These are phyloP conservation scores for Hylyphantes graminicola DNA, from an alignment of 1,140 invertebrate genomes.

Conservation along the genomic window DNA sequence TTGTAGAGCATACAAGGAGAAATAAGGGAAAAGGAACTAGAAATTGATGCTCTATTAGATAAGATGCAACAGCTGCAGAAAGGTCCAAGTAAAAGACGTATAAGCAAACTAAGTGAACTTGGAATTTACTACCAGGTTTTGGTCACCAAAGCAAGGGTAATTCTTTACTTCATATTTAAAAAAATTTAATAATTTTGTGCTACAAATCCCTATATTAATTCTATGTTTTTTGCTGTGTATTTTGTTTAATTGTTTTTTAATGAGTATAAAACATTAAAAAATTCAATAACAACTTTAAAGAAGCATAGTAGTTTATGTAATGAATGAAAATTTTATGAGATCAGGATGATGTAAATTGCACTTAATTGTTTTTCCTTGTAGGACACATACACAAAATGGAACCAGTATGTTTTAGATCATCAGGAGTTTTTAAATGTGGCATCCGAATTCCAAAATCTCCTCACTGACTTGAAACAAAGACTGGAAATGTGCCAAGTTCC, in stretches of 20 bases:
- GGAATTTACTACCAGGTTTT: slow-evolving; percentile 91
- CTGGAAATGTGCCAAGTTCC: slow-evolving; percentile 77
- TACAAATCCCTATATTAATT: background rate
- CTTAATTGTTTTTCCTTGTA: slow-evolving; percentile 61
- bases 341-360: no score
- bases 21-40: slow-evolving; percentile 88
- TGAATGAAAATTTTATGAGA: background rate
- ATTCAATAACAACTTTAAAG: background rate
- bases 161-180: background rate
- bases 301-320: slow-evolving; percentile 1
- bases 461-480: slow-evolving; percentile 86
- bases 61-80: slow-evolving; percentile 86
- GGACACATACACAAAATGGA: slow-evolving; percentile 89
- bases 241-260: background rate
- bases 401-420: slow-evolving; percentile 89
- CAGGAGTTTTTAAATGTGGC: slow-evolving; percentile 87
- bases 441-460: slow-evolving; percentile 82
- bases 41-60: slow-evolving; percentile 92
- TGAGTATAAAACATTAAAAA: no score
- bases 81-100: slow-evolving; percentile 69
- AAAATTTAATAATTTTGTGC: background rate
- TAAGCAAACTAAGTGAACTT: slow-evolving; percentile 83
- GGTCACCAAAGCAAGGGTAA: slow-evolving; percentile 84
- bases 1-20: slow-evolving; percentile 83
- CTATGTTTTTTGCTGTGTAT: background rate